Conservation (phyloP, 2,888 invertebrate species). For the Spicauda simplicius region DNA sequence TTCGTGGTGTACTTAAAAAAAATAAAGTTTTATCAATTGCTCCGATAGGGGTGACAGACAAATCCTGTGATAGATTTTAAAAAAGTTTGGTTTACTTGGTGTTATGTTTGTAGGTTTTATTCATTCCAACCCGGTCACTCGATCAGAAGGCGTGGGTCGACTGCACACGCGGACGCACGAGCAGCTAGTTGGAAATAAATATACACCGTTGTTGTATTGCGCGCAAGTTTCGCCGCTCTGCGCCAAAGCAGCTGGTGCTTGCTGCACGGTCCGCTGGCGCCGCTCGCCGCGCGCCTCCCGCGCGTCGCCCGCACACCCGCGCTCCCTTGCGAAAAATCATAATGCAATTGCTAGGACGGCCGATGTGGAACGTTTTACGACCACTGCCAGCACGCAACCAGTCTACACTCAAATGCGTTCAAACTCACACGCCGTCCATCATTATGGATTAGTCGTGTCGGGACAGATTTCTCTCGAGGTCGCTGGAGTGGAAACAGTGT, state of each 20-base stretch:
- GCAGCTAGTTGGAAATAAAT: constrained; percentile 47
- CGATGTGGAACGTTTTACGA: constrained; percentile 80
- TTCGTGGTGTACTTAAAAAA: too few species aligned
- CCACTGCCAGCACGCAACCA: constrained; percentile 78
- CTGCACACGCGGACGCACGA: background rate
- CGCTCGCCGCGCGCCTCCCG: constrained; percentile 60
- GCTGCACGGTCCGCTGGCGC: constrained; percentile 78
- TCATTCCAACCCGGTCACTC: background rate
- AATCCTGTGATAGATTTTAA: too few species aligned
- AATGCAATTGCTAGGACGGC: constrained; percentile 83
- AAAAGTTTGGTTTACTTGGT: background rate
- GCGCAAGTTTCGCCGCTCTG: constrained; percentile 72
- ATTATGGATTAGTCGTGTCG: constrained; percentile 78
- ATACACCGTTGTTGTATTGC: constrained; percentile 55
- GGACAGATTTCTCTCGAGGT: constrained; percentile 76
- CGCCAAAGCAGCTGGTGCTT: constrained; percentile 67
- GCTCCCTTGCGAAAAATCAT: constrained; percentile 83
- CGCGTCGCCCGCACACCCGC: constrained; percentile 61
- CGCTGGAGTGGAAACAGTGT: constrained; percentile 65
- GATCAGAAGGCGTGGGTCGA: too few species aligned
- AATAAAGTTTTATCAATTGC: too few species aligned
- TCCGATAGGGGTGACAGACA: too few species aligned
- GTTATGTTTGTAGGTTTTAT: background rate
- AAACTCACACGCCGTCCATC: constrained; percentile 83
- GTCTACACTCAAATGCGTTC: constrained; percentile 82